Conservation (phyloP, 2,888 invertebrate species). For the Sympetrum striolatum region DNA sequence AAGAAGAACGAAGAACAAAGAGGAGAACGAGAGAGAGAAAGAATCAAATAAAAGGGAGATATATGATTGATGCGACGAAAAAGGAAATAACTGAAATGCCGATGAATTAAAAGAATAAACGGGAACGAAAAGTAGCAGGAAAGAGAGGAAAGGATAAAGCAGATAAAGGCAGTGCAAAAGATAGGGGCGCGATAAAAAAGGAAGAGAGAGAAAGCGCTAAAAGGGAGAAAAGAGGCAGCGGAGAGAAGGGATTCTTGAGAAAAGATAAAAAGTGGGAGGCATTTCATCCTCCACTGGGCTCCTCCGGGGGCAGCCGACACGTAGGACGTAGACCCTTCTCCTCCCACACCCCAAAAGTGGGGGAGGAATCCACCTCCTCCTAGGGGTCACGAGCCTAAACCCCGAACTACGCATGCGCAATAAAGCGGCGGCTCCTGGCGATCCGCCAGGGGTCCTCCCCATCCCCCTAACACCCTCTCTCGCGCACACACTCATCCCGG, state of each 20-base stretch:
- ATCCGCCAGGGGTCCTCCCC: slow-evolving; percentile 9
- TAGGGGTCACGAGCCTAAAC: slow-evolving; percentile 37
- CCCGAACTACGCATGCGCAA: slow-evolving; percentile 1
- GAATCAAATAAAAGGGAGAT: too few species aligned
- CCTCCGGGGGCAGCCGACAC: neutral
- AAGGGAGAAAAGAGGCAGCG: neutral
- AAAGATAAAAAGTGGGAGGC: neutral
- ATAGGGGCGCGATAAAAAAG: neutral
- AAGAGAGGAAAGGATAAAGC: neutral
- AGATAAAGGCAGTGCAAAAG: neutral
- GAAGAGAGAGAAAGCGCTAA: neutral
- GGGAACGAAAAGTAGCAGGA: neutral
- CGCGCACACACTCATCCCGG: neutral
- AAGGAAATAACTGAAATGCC: neutral
- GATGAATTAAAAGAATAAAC: neutral
- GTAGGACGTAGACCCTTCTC: neutral
- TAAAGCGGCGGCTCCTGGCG: slow-evolving; percentile 16
- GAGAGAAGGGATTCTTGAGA: neutral
- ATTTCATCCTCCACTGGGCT: neutral
- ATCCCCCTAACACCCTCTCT: neutral
- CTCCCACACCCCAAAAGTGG: neutral
- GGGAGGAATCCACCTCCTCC: slow-evolving; percentile 5
- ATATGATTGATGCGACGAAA: neutral
- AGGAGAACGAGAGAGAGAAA: too few species aligned
- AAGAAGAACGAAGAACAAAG: too few species aligned